Evolutionary conservation across 2,888 invertebrate genomes (phyloP).

Genomic region (Hermaeophaga mercurialis): DNA sequence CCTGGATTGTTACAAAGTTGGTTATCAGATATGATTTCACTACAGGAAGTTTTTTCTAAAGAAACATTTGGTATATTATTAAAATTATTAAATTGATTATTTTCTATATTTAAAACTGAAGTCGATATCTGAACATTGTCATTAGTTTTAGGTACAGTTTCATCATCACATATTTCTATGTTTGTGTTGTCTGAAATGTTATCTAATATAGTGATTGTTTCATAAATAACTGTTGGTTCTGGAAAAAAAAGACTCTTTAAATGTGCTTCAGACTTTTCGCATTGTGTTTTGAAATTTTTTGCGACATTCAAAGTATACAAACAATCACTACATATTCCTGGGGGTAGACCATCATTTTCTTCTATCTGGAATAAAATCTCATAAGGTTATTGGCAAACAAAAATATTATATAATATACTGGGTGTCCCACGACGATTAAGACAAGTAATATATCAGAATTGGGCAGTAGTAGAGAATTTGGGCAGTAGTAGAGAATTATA

Average conservation of each 20-base stretch:
- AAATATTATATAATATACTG: too few species aligned
- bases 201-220: constrained; percentile 30
- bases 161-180: constrained; percentile 11
- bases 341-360: constrained; percentile 49
- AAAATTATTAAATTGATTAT: not conserved
- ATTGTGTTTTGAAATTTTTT: constrained; percentile 49
- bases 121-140: not conserved
- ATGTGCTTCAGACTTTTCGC: constrained; percentile 46
- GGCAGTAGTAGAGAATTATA: too few species aligned
- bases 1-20: not conserved
- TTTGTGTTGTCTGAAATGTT: constrained; percentile 8
- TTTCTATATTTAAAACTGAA: constrained; percentile 4
- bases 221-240: constrained; percentile 33
- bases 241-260: constrained; percentile 37
- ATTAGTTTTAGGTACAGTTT: not conserved
- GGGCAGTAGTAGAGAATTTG: too few species aligned
- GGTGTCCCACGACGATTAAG: too few species aligned
- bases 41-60: not conserved
- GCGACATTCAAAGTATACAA: constrained; percentile 46
- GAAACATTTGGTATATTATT: not conserved
- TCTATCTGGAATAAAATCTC: constrained; percentile 41
- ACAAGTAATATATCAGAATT: too few species aligned
- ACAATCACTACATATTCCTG: constrained; percentile 49
- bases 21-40: too few species aligned
- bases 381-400: too few species aligned